These are phyloP conservation scores for Erythrocercus mccallii DNA, from an alignment of 2,113 vertebrate genomes.

Conservation along the genomic window DNA sequence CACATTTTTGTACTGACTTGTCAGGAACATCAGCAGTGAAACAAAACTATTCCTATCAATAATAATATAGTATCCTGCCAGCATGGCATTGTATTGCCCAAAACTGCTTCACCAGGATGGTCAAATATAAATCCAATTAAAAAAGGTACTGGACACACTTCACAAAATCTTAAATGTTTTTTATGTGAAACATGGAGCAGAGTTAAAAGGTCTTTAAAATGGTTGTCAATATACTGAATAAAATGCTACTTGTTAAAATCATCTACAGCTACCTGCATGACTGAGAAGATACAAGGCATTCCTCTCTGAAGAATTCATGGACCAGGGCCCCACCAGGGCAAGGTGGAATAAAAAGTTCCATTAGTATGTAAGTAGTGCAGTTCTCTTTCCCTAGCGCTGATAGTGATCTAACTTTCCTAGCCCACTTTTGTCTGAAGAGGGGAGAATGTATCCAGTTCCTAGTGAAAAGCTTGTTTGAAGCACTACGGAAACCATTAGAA, in stretches of 20 bases:
- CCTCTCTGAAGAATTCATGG: neutral
- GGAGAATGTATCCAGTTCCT: neutral
- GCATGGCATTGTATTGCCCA: neutral
- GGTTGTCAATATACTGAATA: neutral
- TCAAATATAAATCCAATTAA: neutral
- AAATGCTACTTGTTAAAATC: neutral
- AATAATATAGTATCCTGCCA: neutral
- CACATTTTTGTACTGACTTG: neutral
- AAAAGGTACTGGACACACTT: neutral
- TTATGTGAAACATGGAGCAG: neutral
- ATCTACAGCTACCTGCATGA: neutral
- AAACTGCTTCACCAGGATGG: neutral
- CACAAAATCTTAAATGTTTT: neutral
- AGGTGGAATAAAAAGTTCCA: neutral
- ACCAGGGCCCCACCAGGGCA: neutral
- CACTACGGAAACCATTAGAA: neutral
- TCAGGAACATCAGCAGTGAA: neutral
- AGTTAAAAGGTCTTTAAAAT: neutral
- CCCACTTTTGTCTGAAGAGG: neutral
- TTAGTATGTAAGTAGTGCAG: neutral
- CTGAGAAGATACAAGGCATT: neutral
- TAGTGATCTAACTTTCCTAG: neutral
- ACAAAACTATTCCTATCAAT: neutral
- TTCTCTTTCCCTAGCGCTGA: neutral
- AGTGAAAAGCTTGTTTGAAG: neutral